Evolutionary conservation across 2,888 invertebrate species (phyloP), one percentile per base, ranked within the genome.

Genomic region (Heteromyza rotundicornis): DNA sequence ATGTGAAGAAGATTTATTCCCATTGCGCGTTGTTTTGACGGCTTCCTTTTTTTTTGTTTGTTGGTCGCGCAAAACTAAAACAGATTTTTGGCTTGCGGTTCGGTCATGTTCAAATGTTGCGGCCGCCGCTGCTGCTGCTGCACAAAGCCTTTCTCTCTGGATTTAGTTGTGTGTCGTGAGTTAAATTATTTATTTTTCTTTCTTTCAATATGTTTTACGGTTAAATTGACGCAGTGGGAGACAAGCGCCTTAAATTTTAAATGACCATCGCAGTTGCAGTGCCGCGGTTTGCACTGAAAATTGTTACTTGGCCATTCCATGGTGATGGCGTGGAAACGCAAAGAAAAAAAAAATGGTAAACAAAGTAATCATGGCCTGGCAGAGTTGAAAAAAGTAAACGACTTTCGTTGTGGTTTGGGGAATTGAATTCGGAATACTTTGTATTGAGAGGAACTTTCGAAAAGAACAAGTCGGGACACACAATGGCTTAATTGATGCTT

Each of bases 1-100:
- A 40, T 40, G 40, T 20, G 57, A 57, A 57, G 57, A 57, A 57
- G 57, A 57, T 57, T 57, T 57, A 57, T 57, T 19, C 35, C 49
- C 22, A 57, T 12, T 32, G 57, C 49, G 57, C 57, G 32, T 49
- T 35, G 49, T 49, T 57, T 47, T 24, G 49, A 49, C 57, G 35
- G 54, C 54, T 12, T 2, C 36, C 20, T 35, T 20, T 20, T 8
- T 20, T 5, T 20, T 17, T 40, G 20, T 47, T 3, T 19, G 3
- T 20, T 40, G 2, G 40, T 7, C 40, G 10, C 10, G 16, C 32
- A 8, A 32, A 12, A 32, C 32, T 32, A 12, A 32, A 32, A 12
- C n/a, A n/a, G n/a, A 8, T 5, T 32, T 12, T 32, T 5, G 8
- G 16, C n/a, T 40, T 7, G 40, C 40, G 14, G 40, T 40, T n/a